Percentiles rank a stretch among this genome's conserved stretches.
phyloP scores from a whole-genome alignment of 92 coral and sea anemone species.

The Porites evermanni region DNA sequence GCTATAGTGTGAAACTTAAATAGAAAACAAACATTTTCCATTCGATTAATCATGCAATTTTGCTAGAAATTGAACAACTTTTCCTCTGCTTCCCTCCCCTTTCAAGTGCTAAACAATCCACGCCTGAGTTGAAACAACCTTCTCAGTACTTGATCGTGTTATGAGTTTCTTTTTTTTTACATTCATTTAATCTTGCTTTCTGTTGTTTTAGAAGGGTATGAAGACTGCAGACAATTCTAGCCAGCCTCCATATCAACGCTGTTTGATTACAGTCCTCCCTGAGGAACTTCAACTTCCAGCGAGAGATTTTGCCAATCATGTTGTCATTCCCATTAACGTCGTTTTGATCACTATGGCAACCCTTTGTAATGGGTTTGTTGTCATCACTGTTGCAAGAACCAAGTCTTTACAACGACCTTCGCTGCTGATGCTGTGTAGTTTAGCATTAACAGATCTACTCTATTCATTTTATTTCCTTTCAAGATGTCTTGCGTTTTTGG shows the following conservation, averaged over 20 bases:
- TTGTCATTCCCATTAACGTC: neutral
- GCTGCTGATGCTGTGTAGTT: neutral
- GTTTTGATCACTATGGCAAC: neutral
- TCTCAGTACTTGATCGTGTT: no score
- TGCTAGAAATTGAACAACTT: no score
- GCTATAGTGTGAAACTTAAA: no score
- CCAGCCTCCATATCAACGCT: neutral
- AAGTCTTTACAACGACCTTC: neutral
- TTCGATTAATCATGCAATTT: no score
- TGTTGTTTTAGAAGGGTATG: no score
- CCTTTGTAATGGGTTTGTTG: neutral
- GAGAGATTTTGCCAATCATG: neutral
- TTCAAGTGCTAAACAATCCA: no score
- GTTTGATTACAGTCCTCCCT: neutral
- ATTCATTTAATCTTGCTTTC: no score
- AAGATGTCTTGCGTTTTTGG: neutral
- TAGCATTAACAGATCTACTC: neutral
- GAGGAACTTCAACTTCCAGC: neutral
- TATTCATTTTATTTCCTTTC: neutral
- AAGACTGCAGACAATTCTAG: neutral
- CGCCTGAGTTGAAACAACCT: no score
- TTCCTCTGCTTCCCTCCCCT: no score
- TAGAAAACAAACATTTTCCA: no score
- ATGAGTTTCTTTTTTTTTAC: no score
- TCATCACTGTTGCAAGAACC: neutral